Evolutionary conservation across 2,113 vertebrate genomes (phyloP).

Genomic region (Tympanuchus pallidicinctus): DNA sequence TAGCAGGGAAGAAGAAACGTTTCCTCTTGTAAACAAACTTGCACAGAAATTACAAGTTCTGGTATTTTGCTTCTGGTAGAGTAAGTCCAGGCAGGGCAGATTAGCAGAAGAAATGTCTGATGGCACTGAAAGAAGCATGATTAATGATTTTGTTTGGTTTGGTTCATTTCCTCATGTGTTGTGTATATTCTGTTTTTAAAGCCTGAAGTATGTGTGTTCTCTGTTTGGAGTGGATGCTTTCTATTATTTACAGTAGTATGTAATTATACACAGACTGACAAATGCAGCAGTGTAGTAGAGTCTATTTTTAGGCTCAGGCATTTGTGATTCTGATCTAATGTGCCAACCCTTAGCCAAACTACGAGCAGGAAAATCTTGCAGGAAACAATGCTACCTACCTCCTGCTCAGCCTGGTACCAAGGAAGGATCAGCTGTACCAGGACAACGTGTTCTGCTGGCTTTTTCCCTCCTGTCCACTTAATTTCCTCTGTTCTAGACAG

Average conservation of each 20-base stretch:
- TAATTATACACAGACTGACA: slow-evolving; percentile 27
- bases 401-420: not conserved
- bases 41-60: not conserved
- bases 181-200: not conserved
- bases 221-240: slow-evolving; percentile 14
- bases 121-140: not conserved
- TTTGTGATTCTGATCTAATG: slow-evolving; percentile 20
- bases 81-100: not conserved
- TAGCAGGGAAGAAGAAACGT: not conserved
- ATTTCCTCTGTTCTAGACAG: slow-evolving; percentile 62
- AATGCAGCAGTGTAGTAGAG: not conserved
- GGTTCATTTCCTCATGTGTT: not conserved
- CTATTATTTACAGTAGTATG: slow-evolving; percentile 24
- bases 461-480: slow-evolving; percentile 15
- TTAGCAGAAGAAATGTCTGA: not conserved
- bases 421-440: slow-evolving; percentile 31
- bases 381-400: not conserved
- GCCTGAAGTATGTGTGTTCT: not conserved
- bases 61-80: not conserved
- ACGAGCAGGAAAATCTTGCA: slow-evolving; percentile 13
- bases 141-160: not conserved
- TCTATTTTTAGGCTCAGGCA: slow-evolving; percentile 33
- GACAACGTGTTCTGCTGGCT: not conserved
- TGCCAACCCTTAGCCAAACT: slow-evolving; percentile 17
- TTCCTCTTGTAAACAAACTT: not conserved